Base-by-base conservation (phyloP, 2,113 vertebrate species). In the Daubentonia madagascariensis region DNA sequence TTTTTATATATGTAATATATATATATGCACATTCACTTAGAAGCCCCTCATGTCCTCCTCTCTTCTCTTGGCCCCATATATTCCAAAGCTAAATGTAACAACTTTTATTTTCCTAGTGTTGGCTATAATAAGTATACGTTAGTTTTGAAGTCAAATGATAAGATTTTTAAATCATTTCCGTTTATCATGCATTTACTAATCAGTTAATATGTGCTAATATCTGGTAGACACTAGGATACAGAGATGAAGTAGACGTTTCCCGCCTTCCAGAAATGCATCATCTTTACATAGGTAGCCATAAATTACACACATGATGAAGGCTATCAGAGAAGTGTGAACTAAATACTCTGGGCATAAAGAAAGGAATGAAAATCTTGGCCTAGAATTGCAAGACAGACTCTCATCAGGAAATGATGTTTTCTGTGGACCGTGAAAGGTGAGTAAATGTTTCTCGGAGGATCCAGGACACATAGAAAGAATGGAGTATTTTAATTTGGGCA, bases 111-210 rank as follows among this genome's bases (percentile, higher is more conserved):
- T 73, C 50, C 45, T 96, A 89, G 50, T 37, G 37, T 43, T 61
- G 30, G 54, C 43, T 70, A n/a, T 13, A 84, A 73, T 90, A 78
- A 50, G 35, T 43, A 54, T 61, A 52, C 40, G 16, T 54, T 88
- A 54, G 14, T 87, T 89, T 96, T 95, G 16, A 92, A 76, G 30
- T 79, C 61, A 87, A 93, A 91, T 70, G 48, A 73, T 70, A 50
- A 94, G 54, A 85, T 78, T 37, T 85, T 92, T 78, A 78, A 73
- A 85, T 61, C n/a, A 54, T 35, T 48, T 11, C 32, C 8, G 28
- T 48, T 84, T 50, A 76, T 72, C 22, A 93, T 57, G 59, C 17
- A 91, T 67, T 89, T 76, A 54, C 40, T 72, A 83, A 78, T 57
- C 54, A 87, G 3, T 72, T 72, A 52, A 52, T 32, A 61, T 22